phyloP scores from a whole-genome alignment of 2,113 vertebrate genomes.

The Pseudolaguvia tuberculata region DNA sequence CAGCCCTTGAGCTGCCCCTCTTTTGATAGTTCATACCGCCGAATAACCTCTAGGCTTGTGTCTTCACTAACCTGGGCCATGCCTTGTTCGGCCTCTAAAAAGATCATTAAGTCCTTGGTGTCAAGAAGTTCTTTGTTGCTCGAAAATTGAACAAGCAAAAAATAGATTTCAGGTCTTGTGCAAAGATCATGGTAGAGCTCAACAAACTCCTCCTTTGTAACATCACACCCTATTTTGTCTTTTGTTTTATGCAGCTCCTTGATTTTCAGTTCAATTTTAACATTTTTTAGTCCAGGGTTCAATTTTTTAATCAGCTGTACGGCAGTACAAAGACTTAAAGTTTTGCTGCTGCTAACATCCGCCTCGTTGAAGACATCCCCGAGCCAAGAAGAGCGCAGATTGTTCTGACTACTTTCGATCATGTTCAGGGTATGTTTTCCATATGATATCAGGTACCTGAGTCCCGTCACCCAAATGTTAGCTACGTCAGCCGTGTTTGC shows the following conservation, averaged over 20 bases:
- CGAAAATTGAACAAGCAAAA: slow-evolving; percentile 97
- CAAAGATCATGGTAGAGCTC: slow-evolving; percentile 98
- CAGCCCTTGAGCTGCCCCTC: slow-evolving; percentile 87
- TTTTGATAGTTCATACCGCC: slow-evolving; percentile 87
- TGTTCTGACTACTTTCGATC: slow-evolving; percentile 92
- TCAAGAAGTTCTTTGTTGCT: slow-evolving; percentile 98
- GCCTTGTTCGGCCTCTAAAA: slow-evolving; percentile 96
- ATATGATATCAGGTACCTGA: slow-evolving; percentile 93
- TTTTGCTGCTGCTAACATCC: slow-evolving; percentile 72
- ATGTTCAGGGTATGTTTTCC: slow-evolving; percentile 93
- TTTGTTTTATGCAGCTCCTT: slow-evolving; percentile 94
- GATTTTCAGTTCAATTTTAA: slow-evolving; percentile 94
- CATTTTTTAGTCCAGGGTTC: slow-evolving; percentile 89
- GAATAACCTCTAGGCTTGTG: slow-evolving; percentile 90
- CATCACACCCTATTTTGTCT: slow-evolving; percentile 77
- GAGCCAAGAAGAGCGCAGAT: slow-evolving; percentile 92
- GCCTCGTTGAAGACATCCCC: slow-evolving; percentile 85
- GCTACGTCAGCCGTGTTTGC: slow-evolving; percentile 94
- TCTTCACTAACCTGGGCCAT: slow-evolving; percentile 93
- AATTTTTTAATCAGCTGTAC: slow-evolving; percentile 89
- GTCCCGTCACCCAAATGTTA: slow-evolving; percentile 95
- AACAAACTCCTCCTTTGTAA: slow-evolving; percentile 92
- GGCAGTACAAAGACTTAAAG: slow-evolving; percentile 78
- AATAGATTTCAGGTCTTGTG: slow-evolving; percentile 97
- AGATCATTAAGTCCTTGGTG: slow-evolving; percentile 97